phyloP scores from a whole-genome alignment of 2,113 vertebrate genomes.

The Seriola rivoliana region DNA sequence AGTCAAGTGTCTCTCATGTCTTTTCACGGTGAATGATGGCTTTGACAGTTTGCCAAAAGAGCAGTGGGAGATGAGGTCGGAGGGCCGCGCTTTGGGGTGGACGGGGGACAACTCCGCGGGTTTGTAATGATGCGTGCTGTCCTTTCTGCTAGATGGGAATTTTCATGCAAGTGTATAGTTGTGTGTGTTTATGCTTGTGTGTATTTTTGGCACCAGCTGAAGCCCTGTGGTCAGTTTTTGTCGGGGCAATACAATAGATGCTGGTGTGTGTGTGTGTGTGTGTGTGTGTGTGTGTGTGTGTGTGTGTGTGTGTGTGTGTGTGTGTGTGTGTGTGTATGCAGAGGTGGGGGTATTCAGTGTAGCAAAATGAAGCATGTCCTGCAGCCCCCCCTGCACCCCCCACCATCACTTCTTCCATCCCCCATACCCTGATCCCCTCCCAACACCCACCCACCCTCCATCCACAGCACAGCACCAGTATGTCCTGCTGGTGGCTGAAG shows the following conservation, averaged over 20 bases:
- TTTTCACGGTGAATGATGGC: constrained; percentile 84
- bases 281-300: constrained; percentile 9
- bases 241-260: constrained; percentile 33
- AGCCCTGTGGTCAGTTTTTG: constrained; percentile 70
- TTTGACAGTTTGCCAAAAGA: constrained; percentile 87
- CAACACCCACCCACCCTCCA: constrained; percentile 46
- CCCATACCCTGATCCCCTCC: constrained; percentile 18
- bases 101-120: constrained; percentile 47
- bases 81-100: constrained; percentile 65
- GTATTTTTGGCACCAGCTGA: constrained; percentile 73
- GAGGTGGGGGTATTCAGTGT: constrained; percentile 28
- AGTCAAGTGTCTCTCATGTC: constrained; percentile 80
- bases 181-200: constrained; percentile 26
- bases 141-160: constrained; percentile 48
- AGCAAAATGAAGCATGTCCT: constrained; percentile 73
- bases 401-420: constrained; percentile 7
- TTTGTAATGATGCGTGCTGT: constrained; percentile 59
- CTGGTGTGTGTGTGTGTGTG: constrained; percentile 14
- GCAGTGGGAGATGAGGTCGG: constrained; percentile 74
- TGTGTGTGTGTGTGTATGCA: constrained; percentile 5
- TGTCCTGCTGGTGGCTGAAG: constrained; percentile 77
- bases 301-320: constrained; percentile 36
- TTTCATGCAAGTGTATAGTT: constrained; percentile 53
- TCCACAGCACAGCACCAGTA: constrained; percentile 29
- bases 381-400: constrained; percentile 35